Evolutionary conservation across 2,113 vertebrate species (phyloP), one percentile per base, ranked within the genome.

Genomic region (Alaudala cheleensis): DNA sequence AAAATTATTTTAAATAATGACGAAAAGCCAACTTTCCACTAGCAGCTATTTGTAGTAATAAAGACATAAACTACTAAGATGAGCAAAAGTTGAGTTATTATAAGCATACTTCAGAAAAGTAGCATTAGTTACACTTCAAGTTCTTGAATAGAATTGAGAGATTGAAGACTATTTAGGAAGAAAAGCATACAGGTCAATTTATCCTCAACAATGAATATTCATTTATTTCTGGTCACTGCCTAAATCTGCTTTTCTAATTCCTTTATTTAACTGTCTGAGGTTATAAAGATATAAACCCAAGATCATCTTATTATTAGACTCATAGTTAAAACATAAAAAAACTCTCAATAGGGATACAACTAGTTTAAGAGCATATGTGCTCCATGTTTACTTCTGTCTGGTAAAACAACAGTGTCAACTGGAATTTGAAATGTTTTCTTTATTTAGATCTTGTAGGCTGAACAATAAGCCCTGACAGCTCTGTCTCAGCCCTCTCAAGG

Each of bases 381-480:
- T 67, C 61, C n/a, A 14, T 88, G 86, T 95, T 93, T 84, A 26
- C 84, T 94, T 92, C 95, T 94, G 49, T 60, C 69, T 89, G 86
- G 92, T 81, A 87, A 95, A 97, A 92, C 86, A 91, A 92, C 66
- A 85, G 81, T 19, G 49, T 80, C 84, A 72, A 67, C n/a, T 86
- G 94, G 91, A 86, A 92, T 96, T 81, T 90, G 91, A 96, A 97
- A 93, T 96, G 96, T 96, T 96, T 97, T 96, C 96, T 96, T 95
- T 97, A 94, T 97, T 97, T 96, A 94, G 95, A 92, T 76, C 88
- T 95, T 57, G 70, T 49, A 88, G 89, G 81, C 90, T 88, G 90
- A 97, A 97, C 95, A 97, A 96, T 97, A 96, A 97, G 95, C 92
- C 88, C 94, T 40, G 96, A 96, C 97, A 97, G 88, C 95, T 88